A percentile compares a stretch with the other conserved stretches of the same genome.
Conservation (phyloP, 1,140 invertebrate species). For the Chrysoperla carnea region DNA sequence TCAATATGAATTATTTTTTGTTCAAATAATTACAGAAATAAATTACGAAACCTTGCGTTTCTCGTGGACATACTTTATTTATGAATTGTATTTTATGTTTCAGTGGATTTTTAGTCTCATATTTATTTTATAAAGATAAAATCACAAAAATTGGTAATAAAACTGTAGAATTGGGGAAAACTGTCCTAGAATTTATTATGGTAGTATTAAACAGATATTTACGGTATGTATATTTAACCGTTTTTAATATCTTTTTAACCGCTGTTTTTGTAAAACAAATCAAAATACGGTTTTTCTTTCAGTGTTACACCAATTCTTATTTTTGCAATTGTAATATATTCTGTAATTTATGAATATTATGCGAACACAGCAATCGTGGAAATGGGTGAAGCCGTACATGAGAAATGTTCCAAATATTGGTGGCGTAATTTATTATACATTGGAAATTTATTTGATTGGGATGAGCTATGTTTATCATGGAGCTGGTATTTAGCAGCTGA, state of each 20-base stretch:
- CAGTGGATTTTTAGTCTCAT: constrained; percentile 26
- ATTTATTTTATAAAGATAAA: constrained; percentile 20
- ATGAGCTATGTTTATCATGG: constrained; percentile 51
- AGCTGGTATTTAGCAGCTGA: constrained; percentile 70
- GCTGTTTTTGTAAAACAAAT: too few relatives aligned
- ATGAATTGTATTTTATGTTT: too few relatives aligned
- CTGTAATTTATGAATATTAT: constrained; percentile 29
- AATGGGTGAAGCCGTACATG: constrained; percentile 25
- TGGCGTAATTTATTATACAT: constrained; percentile 46
- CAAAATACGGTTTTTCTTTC: constrained; percentile 15
- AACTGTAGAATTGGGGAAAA: too few relatives aligned
- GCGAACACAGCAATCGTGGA: constrained; percentile 27
- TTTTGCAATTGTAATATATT: constrained; percentile 18
- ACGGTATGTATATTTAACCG: too few relatives aligned
- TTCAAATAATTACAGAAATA: too few relatives aligned
- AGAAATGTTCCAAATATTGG: constrained; percentile 35
- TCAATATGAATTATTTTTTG: too few relatives aligned
- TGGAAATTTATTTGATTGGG: constrained; percentile 34
- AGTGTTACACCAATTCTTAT: constrained; percentile 12
- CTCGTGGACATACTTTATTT: too few relatives aligned
- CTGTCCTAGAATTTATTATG: too few relatives aligned
- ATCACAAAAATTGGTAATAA: too few relatives aligned
- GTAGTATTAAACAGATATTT: too few relatives aligned
- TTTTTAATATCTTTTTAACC: too few relatives aligned
- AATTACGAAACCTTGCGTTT: too few relatives aligned